Conservation (phyloP, 2,113 vertebrate genomes). For the Xiphophorus hellerii region DNA sequence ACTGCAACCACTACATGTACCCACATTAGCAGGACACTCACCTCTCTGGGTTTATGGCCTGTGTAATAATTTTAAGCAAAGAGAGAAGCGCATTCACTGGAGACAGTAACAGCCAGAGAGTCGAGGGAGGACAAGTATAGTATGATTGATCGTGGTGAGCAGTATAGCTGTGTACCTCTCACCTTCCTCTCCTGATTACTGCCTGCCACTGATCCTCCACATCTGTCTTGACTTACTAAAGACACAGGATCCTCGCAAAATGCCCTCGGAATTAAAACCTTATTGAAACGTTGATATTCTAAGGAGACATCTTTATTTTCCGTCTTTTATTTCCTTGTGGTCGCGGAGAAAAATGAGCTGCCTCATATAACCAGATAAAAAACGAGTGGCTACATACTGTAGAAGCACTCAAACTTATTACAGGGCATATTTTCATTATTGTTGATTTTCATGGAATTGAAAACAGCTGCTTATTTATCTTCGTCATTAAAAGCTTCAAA, state of each 20-base stretch:
- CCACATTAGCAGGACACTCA: constrained; percentile 78
- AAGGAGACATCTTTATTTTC: background rate
- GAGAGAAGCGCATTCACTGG: constrained; percentile 74
- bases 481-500: background rate
- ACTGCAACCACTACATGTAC: constrained; percentile 73
- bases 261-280: constrained; percentile 49
- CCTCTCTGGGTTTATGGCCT: constrained; percentile 78
- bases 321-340: background rate
- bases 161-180: constrained; percentile 73
- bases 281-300: constrained; percentile 28
- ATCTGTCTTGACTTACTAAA: constrained; percentile 74
- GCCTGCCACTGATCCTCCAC: constrained; percentile 74
- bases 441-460: background rate
- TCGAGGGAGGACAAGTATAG: constrained; percentile 76
- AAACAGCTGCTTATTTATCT: background rate
- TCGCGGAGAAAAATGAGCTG: background rate
- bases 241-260: constrained; percentile 43
- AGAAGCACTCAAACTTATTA: background rate
- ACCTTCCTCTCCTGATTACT: constrained; percentile 65
- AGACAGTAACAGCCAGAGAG: constrained; percentile 74
- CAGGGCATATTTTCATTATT: background rate
- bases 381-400: background rate
- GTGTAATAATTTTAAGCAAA: constrained; percentile 81
- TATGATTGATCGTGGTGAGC: constrained; percentile 76
- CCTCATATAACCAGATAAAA: background rate